Conservation (phyloP, 2,113 vertebrate genomes). For the Oceanites oceanicus region DNA sequence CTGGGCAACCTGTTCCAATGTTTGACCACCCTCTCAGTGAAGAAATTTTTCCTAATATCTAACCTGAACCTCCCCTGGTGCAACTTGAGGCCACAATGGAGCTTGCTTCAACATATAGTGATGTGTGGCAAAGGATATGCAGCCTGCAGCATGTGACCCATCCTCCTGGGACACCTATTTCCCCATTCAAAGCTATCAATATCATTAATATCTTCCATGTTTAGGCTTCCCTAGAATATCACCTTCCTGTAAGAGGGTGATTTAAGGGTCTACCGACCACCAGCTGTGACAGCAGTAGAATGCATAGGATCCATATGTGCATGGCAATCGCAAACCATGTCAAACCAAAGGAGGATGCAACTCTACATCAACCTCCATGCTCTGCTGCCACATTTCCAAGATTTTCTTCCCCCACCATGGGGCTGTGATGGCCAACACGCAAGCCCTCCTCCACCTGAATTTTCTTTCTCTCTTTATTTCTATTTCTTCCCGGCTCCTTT, state of each 20-base stretch:
- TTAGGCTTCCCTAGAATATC: background rate
- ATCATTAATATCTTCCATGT: background rate
- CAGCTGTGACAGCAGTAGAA: background rate
- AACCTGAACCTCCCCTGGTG: too few relatives aligned
- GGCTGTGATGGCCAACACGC: background rate
- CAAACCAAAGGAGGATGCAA: background rate
- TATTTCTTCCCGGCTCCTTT: background rate
- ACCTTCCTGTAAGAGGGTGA: background rate
- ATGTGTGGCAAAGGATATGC: rapidly evolving
- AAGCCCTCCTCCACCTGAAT: background rate
- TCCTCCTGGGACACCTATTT: background rate
- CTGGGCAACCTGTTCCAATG: too few relatives aligned
- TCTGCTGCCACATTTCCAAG: background rate
- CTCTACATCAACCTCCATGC: rapidly evolving
- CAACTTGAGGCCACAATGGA: too few relatives aligned
- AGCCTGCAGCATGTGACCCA: background rate
- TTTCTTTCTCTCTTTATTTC: background rate
- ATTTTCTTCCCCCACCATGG: background rate
- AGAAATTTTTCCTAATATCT: too few relatives aligned
- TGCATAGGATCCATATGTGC: background rate
- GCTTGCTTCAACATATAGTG: background rate
- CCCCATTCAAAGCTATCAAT: background rate
- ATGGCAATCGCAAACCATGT: background rate
- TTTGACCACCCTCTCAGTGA: too few relatives aligned
- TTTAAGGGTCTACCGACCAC: background rate